Conservation (phyloP, 2,888 invertebrate species). For the Athalia rosae region DNA sequence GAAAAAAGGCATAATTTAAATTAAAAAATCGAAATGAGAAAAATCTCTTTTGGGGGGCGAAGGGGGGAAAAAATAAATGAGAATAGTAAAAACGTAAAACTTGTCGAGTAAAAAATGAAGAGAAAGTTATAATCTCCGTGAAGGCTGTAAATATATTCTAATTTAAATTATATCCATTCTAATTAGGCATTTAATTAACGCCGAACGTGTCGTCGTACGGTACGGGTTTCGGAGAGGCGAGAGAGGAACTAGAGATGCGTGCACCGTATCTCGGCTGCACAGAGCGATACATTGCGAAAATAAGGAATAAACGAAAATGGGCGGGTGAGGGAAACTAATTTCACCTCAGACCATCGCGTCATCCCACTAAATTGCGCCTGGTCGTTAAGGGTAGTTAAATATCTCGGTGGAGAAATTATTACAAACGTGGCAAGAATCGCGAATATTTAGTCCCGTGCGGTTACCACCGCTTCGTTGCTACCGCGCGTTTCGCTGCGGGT, state of each 20-base stretch:
- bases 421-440: background rate
- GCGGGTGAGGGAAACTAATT: background rate
- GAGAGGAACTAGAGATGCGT: background rate
- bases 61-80: background rate
- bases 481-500: too few relatives aligned
- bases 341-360: background rate
- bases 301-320: background rate
- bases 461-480: too few relatives aligned
- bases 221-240: background rate
- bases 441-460: too few relatives aligned
- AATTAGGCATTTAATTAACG: conserved; percentile 59
- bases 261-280: background rate
- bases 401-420: background rate
- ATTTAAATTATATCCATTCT: conserved; percentile 59
- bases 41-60: background rate
- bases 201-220: conserved; percentile 46
- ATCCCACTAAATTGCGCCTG: background rate
- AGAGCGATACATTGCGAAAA: background rate
- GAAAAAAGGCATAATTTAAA: background rate
- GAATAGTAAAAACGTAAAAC: background rate
- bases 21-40: background rate
- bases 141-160: conserved; percentile 57
- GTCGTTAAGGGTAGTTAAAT: background rate
- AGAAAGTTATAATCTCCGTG: conserved; percentile 26
- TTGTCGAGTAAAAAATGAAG: background rate